Conservation (phyloP, 2,888 invertebrate species). For the Caenorhabditis sp. region DNA sequence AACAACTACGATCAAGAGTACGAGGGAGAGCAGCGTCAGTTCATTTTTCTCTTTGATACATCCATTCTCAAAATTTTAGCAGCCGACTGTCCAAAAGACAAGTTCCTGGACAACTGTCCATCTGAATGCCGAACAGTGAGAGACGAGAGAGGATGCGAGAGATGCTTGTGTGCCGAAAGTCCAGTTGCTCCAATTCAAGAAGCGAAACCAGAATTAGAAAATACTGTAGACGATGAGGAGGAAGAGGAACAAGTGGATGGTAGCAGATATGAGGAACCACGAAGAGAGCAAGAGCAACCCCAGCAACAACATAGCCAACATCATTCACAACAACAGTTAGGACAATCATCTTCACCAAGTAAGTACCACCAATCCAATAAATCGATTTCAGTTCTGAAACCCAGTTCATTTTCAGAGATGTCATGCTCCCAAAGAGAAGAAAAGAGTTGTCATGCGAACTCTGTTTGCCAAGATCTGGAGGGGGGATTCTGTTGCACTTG, state of each 20-base stretch:
- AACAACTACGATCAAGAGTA: conserved; percentile 77
- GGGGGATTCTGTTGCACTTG: conserved; percentile 94
- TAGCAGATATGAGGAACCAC: conserved; percentile 42
- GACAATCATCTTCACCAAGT: conserved; percentile 11
- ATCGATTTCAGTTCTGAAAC: background rate
- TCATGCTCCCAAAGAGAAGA: conserved; percentile 62
- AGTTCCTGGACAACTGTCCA: conserved; percentile 79
- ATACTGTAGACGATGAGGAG: conserved; percentile 53
- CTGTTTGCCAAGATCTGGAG: conserved; percentile 87
- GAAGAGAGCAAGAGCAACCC: conserved; percentile 13
- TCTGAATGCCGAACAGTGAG: conserved; percentile 74
- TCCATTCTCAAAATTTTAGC: conserved; percentile 43
- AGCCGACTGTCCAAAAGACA: conserved; percentile 79
- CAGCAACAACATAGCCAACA: conserved; percentile 15
- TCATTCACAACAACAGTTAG: conserved; percentile 7
- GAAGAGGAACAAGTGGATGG: conserved; percentile 48
- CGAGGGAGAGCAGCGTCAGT: conserved; percentile 65
- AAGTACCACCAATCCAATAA: background rate
- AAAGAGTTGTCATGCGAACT: conserved; percentile 57
- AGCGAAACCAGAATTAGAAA: conserved; percentile 44
- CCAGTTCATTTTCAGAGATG: conserved; percentile 20
- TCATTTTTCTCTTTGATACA: background rate
- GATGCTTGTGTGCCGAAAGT: conserved; percentile 78
- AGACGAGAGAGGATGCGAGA: conserved; percentile 78
- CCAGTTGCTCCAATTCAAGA: conserved; percentile 40